Percentiles rank a stretch among this genome's conserved stretches.
These are phyloP conservation scores for Suillia variegata DNA, from an alignment of 2,888 invertebrate species.

Conservation along the genomic window DNA sequence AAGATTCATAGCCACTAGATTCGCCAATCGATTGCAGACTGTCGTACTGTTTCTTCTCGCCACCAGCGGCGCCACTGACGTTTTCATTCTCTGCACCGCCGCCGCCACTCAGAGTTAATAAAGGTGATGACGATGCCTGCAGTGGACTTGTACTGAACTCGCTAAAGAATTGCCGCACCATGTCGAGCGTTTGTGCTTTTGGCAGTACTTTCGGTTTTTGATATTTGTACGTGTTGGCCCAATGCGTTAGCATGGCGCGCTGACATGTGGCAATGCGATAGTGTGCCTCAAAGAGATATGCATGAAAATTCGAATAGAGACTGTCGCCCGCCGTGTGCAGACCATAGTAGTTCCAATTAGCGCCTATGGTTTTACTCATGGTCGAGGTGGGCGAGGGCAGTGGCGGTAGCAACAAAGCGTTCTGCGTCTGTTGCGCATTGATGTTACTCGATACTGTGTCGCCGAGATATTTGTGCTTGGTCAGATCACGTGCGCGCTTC, in stretches of 20 bases:
- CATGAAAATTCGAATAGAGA: constrained; percentile 80
- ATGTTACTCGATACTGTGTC: constrained; percentile 33
- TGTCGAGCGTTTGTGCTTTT: constrained; percentile 47
- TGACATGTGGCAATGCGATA: constrained; percentile 77
- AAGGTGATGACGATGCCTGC: constrained; percentile 1
- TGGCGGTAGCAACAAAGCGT: constrained; percentile 22
- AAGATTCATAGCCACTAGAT: constrained; percentile 77
- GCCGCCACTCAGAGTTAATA: background rate
- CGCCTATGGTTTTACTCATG: constrained; percentile 61
- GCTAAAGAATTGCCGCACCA: constrained; percentile 57
- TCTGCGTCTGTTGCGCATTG: too few relatives aligned
- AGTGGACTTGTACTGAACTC: constrained; percentile 46
- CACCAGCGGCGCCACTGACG: constrained; percentile 33
- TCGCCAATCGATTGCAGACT: constrained; percentile 76
- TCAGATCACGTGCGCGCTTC: constrained; percentile 57
- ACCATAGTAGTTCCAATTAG: constrained; percentile 66
- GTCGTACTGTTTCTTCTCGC: constrained; percentile 61
- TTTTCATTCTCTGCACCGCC: background rate
- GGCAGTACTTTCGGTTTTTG: constrained; percentile 47
- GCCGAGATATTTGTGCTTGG: constrained; percentile 49
- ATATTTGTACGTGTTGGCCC: constrained; percentile 81
- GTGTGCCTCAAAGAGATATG: constrained; percentile 85
- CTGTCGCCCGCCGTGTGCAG: constrained; percentile 68
- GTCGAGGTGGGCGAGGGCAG: constrained; percentile 48
- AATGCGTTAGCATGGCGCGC: constrained; percentile 74